Evolutionary conservation across 2,113 vertebrate species (phyloP).

Genomic region (Gallinago media): DNA sequence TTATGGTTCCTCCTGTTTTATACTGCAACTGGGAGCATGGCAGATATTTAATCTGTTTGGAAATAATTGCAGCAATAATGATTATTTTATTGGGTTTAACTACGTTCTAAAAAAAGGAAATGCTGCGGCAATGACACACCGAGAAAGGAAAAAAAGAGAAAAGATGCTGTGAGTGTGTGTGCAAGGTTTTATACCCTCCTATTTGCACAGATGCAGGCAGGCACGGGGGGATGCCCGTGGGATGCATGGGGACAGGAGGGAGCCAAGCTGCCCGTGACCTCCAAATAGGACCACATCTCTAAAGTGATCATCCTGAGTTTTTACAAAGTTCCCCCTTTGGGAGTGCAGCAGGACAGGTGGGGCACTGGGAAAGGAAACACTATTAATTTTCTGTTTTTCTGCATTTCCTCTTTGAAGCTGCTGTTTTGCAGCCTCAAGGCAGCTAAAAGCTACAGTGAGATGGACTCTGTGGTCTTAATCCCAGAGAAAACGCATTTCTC

Average conservation of each 20-base stretch:
- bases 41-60: conserved; percentile 73
- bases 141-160: background rate
- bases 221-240: background rate
- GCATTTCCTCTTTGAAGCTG: conserved; percentile 7
- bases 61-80: conserved; percentile 75
- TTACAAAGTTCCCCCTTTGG: background rate
- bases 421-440: background rate
- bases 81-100: conserved; percentile 70
- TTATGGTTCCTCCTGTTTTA: conserved; percentile 54
- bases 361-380: background rate
- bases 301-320: background rate
- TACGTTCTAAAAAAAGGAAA: background rate
- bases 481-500: background rate
- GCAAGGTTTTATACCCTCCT: background rate
- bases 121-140: accelerated
- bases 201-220: accelerated
- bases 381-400: background rate
- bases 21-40: conserved; percentile 43
- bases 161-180: background rate
- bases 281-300: background rate
- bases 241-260: accelerated
- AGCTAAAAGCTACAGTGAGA: background rate
- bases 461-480: conserved; percentile 23
- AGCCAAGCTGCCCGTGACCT: background rate
- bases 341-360: background rate